Evolutionary conservation across 2,797 vertebrate genomes (phyloP).

Genomic region (Leptodactylus fallax): DNA sequence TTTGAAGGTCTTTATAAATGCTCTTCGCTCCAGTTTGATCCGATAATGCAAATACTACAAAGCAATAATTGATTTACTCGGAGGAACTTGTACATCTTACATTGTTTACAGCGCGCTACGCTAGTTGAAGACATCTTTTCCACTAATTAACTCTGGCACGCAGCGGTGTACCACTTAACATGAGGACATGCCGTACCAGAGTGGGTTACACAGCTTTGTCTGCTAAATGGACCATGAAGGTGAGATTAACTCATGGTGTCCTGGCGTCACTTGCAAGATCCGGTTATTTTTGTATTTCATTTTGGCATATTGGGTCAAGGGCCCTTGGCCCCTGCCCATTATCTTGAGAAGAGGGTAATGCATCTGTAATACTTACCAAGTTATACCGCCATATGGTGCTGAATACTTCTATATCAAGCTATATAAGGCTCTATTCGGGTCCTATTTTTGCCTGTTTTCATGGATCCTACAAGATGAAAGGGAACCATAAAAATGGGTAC

Average conservation of each 20-base stretch:
- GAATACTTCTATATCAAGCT: too few species aligned
- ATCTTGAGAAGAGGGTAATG: neutral
- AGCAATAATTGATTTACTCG: conserved; percentile 54
- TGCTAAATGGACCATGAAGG: conserved; percentile 55
- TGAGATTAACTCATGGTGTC: conserved; percentile 34
- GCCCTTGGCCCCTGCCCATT: too few species aligned
- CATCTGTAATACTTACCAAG: neutral
- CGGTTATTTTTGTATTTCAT: too few species aligned
- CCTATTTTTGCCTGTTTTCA: too few species aligned
- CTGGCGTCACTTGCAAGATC: too few species aligned
- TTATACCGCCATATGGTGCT: too few species aligned
- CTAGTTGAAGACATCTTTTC: conserved; percentile 57
- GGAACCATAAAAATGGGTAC: too few species aligned
- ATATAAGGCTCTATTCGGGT: too few species aligned
- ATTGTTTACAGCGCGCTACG: conserved; percentile 56
- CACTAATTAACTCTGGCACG: conserved; percentile 60
- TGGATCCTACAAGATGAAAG: too few species aligned
- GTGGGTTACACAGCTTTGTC: conserved; percentile 14
- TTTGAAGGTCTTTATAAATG: neutral
- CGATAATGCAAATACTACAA: conserved; percentile 43
- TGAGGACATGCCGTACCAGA: conserved; percentile 28
- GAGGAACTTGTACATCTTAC: conserved; percentile 46
- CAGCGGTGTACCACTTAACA: conserved; percentile 55
- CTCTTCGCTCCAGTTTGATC: conserved; percentile 14
- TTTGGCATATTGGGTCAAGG: too few species aligned